A percentile compares a stretch with the other conserved stretches of the same genome.
Evolutionary conservation across 2,888 invertebrate genomes (phyloP).

Genomic region (Unio delphinus): DNA sequence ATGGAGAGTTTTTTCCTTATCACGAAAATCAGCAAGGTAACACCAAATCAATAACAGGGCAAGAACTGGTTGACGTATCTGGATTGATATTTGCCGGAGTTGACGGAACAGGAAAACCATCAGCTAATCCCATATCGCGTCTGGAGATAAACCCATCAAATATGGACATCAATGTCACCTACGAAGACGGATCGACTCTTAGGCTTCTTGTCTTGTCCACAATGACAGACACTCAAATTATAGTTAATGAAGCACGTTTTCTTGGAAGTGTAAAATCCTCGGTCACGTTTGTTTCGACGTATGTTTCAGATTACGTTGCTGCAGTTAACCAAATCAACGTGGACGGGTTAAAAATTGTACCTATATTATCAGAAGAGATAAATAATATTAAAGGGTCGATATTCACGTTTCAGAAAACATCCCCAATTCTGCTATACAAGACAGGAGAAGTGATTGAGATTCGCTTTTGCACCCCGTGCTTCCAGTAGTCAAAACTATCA

Average conservation of each 20-base stretch:
- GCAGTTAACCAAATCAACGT: constrained; percentile 22
- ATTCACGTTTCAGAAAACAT: constrained; percentile 19
- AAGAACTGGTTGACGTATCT: no score
- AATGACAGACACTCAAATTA: constrained; percentile 11
- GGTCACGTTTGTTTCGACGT: constrained; percentile 19
- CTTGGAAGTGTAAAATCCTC: no score
- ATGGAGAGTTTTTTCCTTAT: constrained; percentile 18
- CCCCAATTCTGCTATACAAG: constrained; percentile 17
- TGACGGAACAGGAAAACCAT: no score
- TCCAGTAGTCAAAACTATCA: no score
- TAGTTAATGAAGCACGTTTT: constrained; percentile 2
- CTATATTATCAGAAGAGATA: no score
- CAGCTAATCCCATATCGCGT: no score
- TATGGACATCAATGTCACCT: constrained; percentile 1
- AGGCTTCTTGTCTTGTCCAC: constrained; percentile 11
- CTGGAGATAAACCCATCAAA: no score
- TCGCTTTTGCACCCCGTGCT: neutral
- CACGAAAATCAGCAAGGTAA: constrained; percentile 6
- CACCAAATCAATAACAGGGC: no score
- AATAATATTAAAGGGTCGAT: constrained; percentile 1
- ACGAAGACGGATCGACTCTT: constrained; percentile 20
- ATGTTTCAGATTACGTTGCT: constrained; percentile 17
- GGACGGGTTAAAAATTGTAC: no score
- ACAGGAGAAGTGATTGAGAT: constrained; percentile 11
- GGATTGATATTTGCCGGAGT: no score